These are phyloP conservation scores for Hydropsyche tenuis DNA, from an alignment of 1,140 invertebrate genomes.

Conservation along the genomic window DNA sequence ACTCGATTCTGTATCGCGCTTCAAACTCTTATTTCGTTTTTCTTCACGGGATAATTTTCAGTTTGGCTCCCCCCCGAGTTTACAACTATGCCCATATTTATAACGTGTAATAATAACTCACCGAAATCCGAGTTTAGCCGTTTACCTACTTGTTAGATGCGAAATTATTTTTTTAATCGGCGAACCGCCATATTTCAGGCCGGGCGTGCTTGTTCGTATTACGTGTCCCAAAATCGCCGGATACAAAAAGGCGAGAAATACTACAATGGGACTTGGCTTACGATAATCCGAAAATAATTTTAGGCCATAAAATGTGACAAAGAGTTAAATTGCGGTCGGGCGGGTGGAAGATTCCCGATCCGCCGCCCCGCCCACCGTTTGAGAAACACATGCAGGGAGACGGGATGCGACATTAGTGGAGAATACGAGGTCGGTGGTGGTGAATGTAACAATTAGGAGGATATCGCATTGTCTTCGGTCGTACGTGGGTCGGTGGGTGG, in stretches of 20 bases:
- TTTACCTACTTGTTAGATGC: too few species aligned
- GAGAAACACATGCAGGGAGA: conserved; percentile 8
- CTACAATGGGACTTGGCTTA: conserved; percentile 21
- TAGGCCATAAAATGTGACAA: conserved; percentile 21
- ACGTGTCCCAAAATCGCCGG: neutral
- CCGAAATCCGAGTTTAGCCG: too few species aligned
- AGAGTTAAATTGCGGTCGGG: conserved; percentile 14
- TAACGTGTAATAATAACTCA: too few species aligned
- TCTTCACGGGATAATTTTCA: too few species aligned
- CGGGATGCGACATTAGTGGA: too few species aligned
- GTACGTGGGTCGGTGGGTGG: conserved; percentile 14
- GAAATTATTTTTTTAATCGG: too few species aligned
- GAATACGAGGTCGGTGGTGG: neutral
- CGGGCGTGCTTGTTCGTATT: too few species aligned
- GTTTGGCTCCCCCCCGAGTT: too few species aligned
- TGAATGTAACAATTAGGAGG: conserved; percentile 26
- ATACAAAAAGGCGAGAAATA: conserved; percentile 5
- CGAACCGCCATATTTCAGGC: too few species aligned
- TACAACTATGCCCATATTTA: too few species aligned
- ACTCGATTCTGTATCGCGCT: too few species aligned
- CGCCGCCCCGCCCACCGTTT: neutral
- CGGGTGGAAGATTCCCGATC: neutral
- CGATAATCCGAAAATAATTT: conserved; percentile 29
- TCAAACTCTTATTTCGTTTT: too few species aligned
- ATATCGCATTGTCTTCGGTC: conserved; percentile 23